These are phyloP conservation scores for Anastrepha obliqua DNA, from an alignment of 1,140 invertebrate genomes.

Conservation along the genomic window DNA sequence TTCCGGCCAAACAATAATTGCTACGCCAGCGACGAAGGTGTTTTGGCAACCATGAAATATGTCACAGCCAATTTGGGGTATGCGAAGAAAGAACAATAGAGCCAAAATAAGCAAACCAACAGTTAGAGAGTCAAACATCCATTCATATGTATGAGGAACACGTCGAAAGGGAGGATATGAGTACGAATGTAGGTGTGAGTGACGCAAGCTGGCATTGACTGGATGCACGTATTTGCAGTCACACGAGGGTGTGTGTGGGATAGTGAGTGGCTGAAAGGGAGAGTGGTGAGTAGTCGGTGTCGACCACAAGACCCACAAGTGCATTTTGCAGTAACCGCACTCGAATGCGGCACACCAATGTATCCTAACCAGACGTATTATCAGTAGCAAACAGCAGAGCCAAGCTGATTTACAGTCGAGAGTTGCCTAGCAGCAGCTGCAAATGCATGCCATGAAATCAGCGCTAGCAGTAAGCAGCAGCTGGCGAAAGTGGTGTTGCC, in stretches of 20 bases:
- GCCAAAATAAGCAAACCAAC: neutral
- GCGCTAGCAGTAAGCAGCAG: no score
- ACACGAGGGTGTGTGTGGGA: neutral
- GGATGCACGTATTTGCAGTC: neutral
- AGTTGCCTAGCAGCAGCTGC: neutral
- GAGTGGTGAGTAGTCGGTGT: neutral
- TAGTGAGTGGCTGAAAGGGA: neutral
- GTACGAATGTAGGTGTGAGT: neutral
- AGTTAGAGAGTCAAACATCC: neutral
- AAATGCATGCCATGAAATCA: neutral
- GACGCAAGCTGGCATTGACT: neutral
- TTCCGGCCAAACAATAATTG: neutral
- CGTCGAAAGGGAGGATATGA: neutral
- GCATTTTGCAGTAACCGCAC: conserved; percentile 43
- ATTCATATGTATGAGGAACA: neutral
- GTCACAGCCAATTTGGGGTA: neutral
- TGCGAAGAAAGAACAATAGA: conserved; percentile 9
- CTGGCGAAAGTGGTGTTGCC: neutral
- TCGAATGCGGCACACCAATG: conserved; percentile 20
- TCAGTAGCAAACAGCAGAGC: neutral
- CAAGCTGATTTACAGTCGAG: neutral
- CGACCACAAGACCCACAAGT: conserved; percentile 11
- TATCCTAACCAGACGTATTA: neutral
- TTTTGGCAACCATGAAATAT: conserved; percentile 37
- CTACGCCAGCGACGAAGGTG: neutral